Evolutionary conservation across 1,140 invertebrate species (phyloP), one percentile per base, ranked within the genome.

Genomic region (Brachionus koreanus): DNA sequence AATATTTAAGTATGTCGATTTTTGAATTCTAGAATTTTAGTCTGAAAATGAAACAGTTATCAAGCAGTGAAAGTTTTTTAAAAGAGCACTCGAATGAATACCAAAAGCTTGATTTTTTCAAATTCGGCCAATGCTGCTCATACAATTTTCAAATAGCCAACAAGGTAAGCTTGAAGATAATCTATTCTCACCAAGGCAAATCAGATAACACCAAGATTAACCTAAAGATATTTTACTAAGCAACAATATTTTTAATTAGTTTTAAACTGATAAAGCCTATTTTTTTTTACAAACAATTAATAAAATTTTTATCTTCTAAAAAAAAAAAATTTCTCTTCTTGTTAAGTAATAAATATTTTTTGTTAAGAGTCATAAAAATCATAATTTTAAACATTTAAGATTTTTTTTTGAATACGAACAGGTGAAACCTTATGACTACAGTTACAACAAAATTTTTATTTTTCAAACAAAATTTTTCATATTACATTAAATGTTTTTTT

Each of bases 331-430:
- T 57, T 57, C 49, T 57, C 49, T 57, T 16, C n/a, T 57, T 19
- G 49, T 57, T 57, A 19, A 57, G 49, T 57, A 57, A 57, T 57
- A 57, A 57, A 57, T 52, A 19, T 57, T 57, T 19, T 16, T 57
- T 57, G 49, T 57, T 57, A 19, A 57, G 19, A 57, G 49, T 65
- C 63, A 65, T 65, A 65, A 65, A 65, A 65, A 33, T 65, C 9
- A 65, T 65, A 65, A 65, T 65, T 65, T 65, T 57, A 19, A 65
- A 65, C 63, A 65, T 65, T 65, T 65, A n/a, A 57, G 16, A 57
- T 10, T 12, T 19, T 7, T n/a, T 65, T 65, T 65, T 65, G 33
- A 65, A 65, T 65, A 37, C 33, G 63, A 65, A 65, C 63, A 65
- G 63, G 63, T 65, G 63, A 65, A 37, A 9, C 63, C 33, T 37